Conservation (phyloP, 1,140 invertebrate genomes). For the Matsumurasca onukii region DNA sequence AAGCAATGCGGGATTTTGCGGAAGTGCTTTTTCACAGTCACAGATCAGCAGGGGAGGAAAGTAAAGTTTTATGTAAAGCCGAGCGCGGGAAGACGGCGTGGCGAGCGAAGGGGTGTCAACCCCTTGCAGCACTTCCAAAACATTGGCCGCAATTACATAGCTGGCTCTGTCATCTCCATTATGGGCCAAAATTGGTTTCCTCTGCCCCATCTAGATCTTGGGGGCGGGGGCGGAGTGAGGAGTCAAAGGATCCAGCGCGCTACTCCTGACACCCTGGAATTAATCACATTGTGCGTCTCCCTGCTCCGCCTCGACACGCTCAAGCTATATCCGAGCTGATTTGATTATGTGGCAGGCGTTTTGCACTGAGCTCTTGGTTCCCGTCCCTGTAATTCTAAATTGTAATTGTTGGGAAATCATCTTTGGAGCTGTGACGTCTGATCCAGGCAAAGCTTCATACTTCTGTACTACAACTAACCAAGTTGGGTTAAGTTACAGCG, state of each 20-base stretch:
- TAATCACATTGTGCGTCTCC: neutral
- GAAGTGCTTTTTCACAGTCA: neutral
- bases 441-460: too few relatives aligned
- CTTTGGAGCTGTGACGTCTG: too few relatives aligned
- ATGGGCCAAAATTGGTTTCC: slow-evolving; percentile 22
- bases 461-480: too few relatives aligned
- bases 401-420: too few relatives aligned
- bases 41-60: neutral
- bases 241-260: neutral
- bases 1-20: slow-evolving; percentile 2
- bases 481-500: too few relatives aligned
- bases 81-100: neutral
- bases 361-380: too few relatives aligned
- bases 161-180: slow-evolving; percentile 23
- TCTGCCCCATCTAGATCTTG: slow-evolving; percentile 20
- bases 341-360: too few relatives aligned
- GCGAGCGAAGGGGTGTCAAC: slow-evolving; percentile 12
- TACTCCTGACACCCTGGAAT: neutral
- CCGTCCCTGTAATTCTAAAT: too few relatives aligned
- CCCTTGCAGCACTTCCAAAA: slow-evolving; percentile 20
- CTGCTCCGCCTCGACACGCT: neutral
- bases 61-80: slow-evolving; percentile 22
- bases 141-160: slow-evolving; percentile 24
- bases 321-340: too few relatives aligned
- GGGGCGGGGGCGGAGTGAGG: neutral